Percentiles rank a stretch among this genome's conserved stretches.
phyloP scores from a whole-genome alignment of 1,140 invertebrate genomes.

The Colletes latitarsis region DNA sequence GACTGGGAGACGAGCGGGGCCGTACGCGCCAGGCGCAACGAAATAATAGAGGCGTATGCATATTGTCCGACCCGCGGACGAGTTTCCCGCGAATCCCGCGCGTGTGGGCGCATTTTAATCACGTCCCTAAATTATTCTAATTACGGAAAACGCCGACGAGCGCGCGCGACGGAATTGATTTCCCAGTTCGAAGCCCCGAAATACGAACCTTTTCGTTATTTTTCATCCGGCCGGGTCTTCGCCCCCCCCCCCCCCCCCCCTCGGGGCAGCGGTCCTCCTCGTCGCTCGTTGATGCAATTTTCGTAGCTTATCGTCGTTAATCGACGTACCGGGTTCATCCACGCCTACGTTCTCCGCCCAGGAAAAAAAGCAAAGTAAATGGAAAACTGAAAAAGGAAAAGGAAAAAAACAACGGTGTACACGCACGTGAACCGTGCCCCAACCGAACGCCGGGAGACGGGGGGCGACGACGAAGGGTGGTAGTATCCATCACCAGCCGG shows the following conservation, averaged over 20 bases:
- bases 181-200: not conserved
- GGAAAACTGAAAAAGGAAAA: slow-evolving; percentile 31
- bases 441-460: not conserved
- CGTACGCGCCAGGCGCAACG: not conserved
- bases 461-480: not conserved
- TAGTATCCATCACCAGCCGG: slow-evolving; percentile 40
- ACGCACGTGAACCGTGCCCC: too few relatives aligned
- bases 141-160: slow-evolving; percentile 46
- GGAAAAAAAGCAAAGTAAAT: slow-evolving; percentile 33
- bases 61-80: not conserved
- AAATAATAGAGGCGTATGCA: slow-evolving; percentile 37
- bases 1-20: not conserved
- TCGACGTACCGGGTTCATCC: slow-evolving; percentile 28
- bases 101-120: slow-evolving; percentile 41
- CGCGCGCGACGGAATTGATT: slow-evolving; percentile 49
- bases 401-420: not conserved
- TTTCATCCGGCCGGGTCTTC: not conserved
- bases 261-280: not conserved
- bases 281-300: slow-evolving; percentile 44
- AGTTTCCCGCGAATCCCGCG: not conserved
- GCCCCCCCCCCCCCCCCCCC: too few relatives aligned
- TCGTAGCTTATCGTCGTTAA: slow-evolving; percentile 48
- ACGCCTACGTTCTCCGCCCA: slow-evolving; percentile 1
- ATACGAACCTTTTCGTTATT: slow-evolving; percentile 9
- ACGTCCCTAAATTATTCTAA: slow-evolving; percentile 56